phyloP scores from a whole-genome alignment of 2,797 vertebrate genomes.

The Ctenopoma multispine region DNA sequence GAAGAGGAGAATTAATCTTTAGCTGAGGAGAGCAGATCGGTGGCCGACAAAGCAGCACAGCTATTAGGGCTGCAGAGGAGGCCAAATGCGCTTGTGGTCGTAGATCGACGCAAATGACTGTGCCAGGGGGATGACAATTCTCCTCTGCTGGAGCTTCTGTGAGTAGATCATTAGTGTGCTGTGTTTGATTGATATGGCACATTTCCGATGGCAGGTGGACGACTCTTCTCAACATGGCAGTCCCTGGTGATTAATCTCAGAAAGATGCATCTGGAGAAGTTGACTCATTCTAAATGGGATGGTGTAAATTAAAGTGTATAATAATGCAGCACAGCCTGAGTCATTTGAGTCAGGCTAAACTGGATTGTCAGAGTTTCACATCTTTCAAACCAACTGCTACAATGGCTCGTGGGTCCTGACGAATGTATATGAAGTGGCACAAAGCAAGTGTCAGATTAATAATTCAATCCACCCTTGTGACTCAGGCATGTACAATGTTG shows the following conservation, averaged over 20 bases:
- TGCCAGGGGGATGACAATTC: constrained; percentile 62
- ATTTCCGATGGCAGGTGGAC: constrained; percentile 79
- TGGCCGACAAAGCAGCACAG: constrained; percentile 69
- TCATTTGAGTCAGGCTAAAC: constrained; percentile 29
- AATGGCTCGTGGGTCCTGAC: constrained; percentile 38
- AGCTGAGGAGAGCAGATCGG: constrained; percentile 61
- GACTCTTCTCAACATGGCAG: constrained; percentile 62
- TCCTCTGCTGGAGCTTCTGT: constrained; percentile 68
- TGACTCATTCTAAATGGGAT: constrained; percentile 40
- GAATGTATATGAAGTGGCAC: constrained; percentile 52
- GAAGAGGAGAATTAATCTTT: constrained; percentile 64
- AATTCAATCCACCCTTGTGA: constrained; percentile 47
- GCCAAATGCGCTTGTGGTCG: constrained; percentile 67
- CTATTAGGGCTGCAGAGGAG: constrained; percentile 74
- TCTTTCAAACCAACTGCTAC: constrained; percentile 49
- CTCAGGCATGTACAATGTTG: constrained; percentile 20
- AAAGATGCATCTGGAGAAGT: constrained; percentile 73
- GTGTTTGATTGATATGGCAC: constrained; percentile 79
- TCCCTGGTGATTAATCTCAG: constrained; percentile 76
- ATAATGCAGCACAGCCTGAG: constrained; percentile 47
- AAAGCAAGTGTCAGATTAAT: constrained; percentile 60
- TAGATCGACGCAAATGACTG: constrained; percentile 76
- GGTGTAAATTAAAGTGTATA: constrained; percentile 66
- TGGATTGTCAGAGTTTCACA: constrained; percentile 30
- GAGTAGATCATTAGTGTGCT: constrained; percentile 74